Evolutionary conservation across 2,888 invertebrate species (phyloP), one percentile per base, ranked within the genome.

Genomic region (Pemphredon lugubris): DNA sequence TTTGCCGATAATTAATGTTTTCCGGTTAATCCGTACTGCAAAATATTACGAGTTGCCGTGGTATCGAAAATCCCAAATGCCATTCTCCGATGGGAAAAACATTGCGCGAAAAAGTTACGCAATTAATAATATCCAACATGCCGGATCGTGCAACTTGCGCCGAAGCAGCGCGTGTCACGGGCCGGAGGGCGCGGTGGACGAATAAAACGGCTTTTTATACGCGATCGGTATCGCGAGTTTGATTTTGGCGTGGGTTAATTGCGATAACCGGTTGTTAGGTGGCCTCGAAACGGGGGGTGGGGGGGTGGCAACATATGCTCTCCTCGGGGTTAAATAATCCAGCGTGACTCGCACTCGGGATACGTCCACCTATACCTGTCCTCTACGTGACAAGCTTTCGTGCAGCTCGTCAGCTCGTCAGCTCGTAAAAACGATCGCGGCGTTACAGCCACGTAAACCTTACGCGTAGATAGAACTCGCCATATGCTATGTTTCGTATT

Each of bases 181-280:
- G n/a, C n/a, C n/a, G 34, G 9, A n/a, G 4, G 11, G 11, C 34
- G 34, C 1, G 34, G 34, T n/a, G 4, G 44, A n/a, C 30, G 47
- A 18, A 64, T 68, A 69, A 65, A 69, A 57, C 7, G 65, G 34
- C 23, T 45, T 70, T 66, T 70, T 58, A 66, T 70, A 66, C 37
- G 65, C 57, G 74, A 79, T 77, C 37, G 37, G 5, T 79, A 79
- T 79, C 79, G 57, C 11, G 2, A 50, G 40, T 50, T 67, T 50
- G 79, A 79, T 79, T 79, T 61, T 54, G 54, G 58, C 69, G 70
- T 55, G 75, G 82, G 77, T 86, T 87, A 85, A 87, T 84, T 83
- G 85, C 82, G 84, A 84, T 84, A 84, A 84, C 80, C 58, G 45
- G 67, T 44, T 64, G 48, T 53, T 51, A 32, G 57, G 7, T 14